phyloP scores from a whole-genome alignment of 2,113 vertebrate species.

The Colius striatus region DNA sequence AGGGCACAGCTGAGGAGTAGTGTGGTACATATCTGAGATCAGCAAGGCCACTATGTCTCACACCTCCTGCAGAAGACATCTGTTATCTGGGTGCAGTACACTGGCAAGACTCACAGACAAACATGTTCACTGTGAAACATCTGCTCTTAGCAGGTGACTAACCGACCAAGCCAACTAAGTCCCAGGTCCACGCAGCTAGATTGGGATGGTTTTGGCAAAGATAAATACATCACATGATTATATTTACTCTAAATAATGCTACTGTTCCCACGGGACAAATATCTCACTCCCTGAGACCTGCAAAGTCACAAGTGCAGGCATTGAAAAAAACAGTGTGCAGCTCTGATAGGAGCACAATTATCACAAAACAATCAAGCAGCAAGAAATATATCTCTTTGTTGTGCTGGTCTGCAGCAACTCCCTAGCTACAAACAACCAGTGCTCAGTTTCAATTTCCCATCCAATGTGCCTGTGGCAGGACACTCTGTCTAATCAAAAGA shows the following conservation, averaged over 20 bases:
- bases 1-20: background rate
- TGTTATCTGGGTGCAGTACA: background rate
- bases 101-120: background rate
- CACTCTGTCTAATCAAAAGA: too few species aligned
- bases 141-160: background rate
- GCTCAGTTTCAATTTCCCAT: background rate
- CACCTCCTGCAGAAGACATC: background rate
- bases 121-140: rapidly evolving
- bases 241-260: background rate
- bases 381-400: background rate
- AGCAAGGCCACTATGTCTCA: background rate
- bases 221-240: background rate
- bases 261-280: background rate
- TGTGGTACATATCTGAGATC: background rate
- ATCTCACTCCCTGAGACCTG: background rate
- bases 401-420: background rate
- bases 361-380: background rate
- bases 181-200: background rate
- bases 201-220: background rate
- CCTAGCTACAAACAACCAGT: background rate
- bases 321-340: background rate
- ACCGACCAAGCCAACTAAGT: background rate
- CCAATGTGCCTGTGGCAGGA: background rate
- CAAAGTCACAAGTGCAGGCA: background rate
- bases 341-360: background rate